Evolutionary conservation across 2,113 vertebrate genomes (phyloP).

Genomic region (Eurystomus gularis): DNA sequence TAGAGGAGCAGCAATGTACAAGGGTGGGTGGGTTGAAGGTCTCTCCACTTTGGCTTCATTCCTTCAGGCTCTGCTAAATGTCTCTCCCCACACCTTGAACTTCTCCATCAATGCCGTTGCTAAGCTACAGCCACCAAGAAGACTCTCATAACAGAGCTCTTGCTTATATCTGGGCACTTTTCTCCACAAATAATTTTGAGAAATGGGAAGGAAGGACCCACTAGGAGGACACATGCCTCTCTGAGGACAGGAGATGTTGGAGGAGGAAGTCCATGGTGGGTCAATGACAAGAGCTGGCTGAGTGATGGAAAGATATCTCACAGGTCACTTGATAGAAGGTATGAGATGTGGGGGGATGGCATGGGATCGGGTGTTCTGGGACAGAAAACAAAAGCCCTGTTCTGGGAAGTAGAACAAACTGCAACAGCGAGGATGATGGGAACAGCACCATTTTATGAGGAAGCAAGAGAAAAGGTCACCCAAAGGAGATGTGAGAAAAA

Average conservation of each 20-base stretch:
- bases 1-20: background rate
- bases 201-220: background rate
- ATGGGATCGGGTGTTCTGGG: background rate
- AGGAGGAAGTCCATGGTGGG: background rate
- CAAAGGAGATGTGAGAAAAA: background rate
- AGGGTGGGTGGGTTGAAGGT: background rate
- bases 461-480: background rate
- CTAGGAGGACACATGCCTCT: background rate
- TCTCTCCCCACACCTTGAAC: constrained; percentile 34
- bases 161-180: background rate
- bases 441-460: background rate
- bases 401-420: background rate
- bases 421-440: background rate
- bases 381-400: background rate
- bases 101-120: constrained; percentile 39
- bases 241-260: background rate
- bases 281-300: background rate
- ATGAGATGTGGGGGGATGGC: background rate
- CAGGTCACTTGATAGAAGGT: background rate
- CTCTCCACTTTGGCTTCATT: background rate
- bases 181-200: background rate
- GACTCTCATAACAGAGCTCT: background rate
- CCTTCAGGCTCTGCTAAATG: background rate
- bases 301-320: background rate
- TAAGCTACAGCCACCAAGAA: constrained; percentile 34